These are phyloP conservation scores for Phylloscopus trochilus DNA, from an alignment of 2,113 vertebrate genomes.

Conservation along the genomic window DNA sequence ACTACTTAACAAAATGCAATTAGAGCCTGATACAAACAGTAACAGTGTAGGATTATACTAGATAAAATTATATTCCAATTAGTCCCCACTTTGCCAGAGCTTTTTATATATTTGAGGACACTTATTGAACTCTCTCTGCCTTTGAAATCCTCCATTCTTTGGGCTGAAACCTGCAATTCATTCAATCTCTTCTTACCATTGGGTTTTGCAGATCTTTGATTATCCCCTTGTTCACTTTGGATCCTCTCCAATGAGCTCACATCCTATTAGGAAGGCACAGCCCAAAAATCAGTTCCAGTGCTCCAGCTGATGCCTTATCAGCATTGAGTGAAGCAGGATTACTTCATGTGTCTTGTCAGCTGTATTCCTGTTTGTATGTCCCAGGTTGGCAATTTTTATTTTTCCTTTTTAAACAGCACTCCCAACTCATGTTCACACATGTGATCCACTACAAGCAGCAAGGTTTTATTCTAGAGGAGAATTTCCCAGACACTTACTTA, in stretches of 20 bases:
- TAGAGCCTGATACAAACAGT: not conserved
- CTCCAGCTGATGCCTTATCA: conserved; percentile 60
- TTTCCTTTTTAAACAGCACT: not conserved
- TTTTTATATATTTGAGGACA: not conserved
- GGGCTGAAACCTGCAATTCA: not conserved
- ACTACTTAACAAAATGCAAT: not conserved
- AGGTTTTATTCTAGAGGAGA: not conserved
- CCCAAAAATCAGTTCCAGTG: conserved; percentile 1
- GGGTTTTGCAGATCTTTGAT: not conserved
- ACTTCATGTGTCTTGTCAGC: conserved; percentile 46
- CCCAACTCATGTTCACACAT: conserved; percentile 16
- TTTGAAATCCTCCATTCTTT: not conserved
- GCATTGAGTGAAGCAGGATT: conserved; percentile 56
- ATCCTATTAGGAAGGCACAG: not conserved
- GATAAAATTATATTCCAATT: not conserved
- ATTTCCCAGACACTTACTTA: not conserved
- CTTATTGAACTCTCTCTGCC: not conserved
- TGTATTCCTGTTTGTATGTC: not conserved
- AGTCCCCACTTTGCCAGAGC: not conserved
- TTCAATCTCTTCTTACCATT: not conserved
- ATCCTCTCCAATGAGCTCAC: conserved; percentile 3
- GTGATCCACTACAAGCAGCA: not conserved
- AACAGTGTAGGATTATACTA: not conserved
- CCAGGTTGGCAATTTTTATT: not conserved
- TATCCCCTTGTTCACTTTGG: not conserved